Evolutionary conservation across 2,797 vertebrate species (phyloP).

Genomic region (Spinibarbus caldwelli): DNA sequence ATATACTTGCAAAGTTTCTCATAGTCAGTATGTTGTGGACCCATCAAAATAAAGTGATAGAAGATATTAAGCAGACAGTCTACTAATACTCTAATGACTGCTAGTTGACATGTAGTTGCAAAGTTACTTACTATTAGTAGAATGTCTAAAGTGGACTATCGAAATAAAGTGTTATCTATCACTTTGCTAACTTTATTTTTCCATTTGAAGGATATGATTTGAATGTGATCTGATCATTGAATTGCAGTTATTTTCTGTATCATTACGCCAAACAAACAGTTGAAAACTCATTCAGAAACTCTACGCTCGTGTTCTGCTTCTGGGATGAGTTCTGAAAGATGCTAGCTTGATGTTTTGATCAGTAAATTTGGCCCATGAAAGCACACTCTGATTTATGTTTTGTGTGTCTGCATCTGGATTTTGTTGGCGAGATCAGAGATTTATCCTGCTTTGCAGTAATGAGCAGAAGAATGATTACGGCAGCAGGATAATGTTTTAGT

Average conservation of each 20-base stretch:
- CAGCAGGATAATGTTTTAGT: slow-evolving; percentile 74
- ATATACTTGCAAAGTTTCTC: no score
- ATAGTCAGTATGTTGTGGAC: no score
- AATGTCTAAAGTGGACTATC: no score
- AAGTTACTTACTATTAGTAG: no score
- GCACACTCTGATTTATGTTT: neutral
- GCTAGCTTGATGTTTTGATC: slow-evolving; percentile 9
- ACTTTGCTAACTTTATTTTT: neutral
- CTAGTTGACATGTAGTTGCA: no score
- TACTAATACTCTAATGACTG: no score
- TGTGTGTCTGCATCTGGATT: neutral
- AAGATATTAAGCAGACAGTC: no score
- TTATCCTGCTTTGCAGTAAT: slow-evolving; percentile 60
- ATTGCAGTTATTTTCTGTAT: neutral
- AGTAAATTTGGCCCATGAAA: neutral
- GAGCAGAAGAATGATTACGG: slow-evolving; percentile 65
- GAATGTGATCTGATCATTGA: neutral
- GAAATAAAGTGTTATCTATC: no score
- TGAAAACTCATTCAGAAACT: neutral
- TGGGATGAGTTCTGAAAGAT: neutral
- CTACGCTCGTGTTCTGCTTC: neutral
- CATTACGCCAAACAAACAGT: neutral
- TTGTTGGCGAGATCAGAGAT: slow-evolving; percentile 57
- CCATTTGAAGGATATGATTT: neutral
- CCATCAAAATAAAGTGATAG: no score